These are phyloP conservation scores for Herpailurus yagouaroundi DNA, from an alignment of 2,113 vertebrate species.

Conservation along the genomic window DNA sequence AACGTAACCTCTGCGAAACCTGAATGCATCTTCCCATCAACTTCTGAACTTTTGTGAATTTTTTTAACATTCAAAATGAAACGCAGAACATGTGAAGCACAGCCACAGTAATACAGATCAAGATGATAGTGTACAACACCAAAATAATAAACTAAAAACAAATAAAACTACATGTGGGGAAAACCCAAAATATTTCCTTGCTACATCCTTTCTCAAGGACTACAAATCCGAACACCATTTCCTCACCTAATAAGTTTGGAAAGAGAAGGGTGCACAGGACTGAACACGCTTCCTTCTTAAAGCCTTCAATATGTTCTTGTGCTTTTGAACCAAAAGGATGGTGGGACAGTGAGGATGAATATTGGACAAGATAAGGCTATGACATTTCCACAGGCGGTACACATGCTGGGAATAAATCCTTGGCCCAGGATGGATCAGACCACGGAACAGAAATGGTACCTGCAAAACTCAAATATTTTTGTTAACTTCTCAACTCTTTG, in stretches of 20 bases:
- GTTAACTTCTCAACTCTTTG: neutral
- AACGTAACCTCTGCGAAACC: neutral
- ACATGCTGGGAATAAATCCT: neutral
- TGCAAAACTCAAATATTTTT: neutral
- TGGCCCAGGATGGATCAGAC: neutral
- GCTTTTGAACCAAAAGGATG: neutral
- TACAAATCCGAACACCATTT: neutral
- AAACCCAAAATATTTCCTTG: neutral
- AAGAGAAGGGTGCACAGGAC: neutral
- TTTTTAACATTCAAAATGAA: conserved; percentile 18
- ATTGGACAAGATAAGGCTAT: neutral
- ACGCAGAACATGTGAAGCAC: neutral
- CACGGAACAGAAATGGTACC: neutral
- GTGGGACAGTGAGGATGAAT: neutral
- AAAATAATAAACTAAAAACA: neutral
- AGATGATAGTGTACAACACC: neutral
- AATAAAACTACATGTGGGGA: neutral
- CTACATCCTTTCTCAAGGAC: neutral
- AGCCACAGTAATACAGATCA: neutral
- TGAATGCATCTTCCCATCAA: neutral
- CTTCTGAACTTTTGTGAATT: neutral
- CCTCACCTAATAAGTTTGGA: neutral
- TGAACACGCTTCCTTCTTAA: neutral
- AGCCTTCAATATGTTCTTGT: neutral
- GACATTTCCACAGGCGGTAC: neutral